Base-by-base conservation (phyloP, 2,797 vertebrate species). In the Enteromius unitaeniatus region DNA sequence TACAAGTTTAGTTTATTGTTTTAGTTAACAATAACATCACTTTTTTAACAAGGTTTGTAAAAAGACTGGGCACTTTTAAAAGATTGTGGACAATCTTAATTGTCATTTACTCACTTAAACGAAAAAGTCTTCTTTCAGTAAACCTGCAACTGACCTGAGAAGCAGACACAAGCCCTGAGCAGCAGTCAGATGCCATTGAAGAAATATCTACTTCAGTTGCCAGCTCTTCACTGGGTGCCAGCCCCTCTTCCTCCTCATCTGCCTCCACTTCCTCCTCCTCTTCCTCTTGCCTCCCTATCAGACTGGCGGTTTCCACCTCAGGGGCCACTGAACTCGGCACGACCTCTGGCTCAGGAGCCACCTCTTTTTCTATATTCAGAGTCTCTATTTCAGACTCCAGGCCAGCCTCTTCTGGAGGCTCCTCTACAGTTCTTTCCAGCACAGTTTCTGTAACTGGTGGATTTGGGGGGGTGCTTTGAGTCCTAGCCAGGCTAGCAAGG, bases 131-230 rank as follows among this genome's bases (percentile, higher is more conserved):
- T 10, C 15, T 23, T 13, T 34, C 28, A 65, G 17, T 78, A 37
- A 68, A 76, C 34, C 28, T 58, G 10, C 23, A 83, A 84, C 90
- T 92, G 87, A 95, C 95, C 91, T 91, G 90, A 73, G 92, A 92
- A 0, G 92, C 88, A 19, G 89, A 90, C 55, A 90, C 70, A 0
- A 93, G 92, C 73, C 91, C 79, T 0, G 90, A 91, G 80, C 92
- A 91, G 89, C 93, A 95, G 76, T 95, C 94, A 42, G 94, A 94
- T 40, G 93, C 93, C 94, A 94, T 94, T 76, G 93, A 95, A 86
- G 93, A 95, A 84, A 92, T 92, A 88, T 94, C 94, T 0, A 95
- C 89, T 85, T 94, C 94, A 0, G 94, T 95, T 8, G 90, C 91
- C 3, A 89, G 87, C 62, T 95, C 95, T 64, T 95, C 94, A 0